phyloP scores from a whole-genome alignment of 1,140 invertebrate species.

The Calycopis cecrops region DNA sequence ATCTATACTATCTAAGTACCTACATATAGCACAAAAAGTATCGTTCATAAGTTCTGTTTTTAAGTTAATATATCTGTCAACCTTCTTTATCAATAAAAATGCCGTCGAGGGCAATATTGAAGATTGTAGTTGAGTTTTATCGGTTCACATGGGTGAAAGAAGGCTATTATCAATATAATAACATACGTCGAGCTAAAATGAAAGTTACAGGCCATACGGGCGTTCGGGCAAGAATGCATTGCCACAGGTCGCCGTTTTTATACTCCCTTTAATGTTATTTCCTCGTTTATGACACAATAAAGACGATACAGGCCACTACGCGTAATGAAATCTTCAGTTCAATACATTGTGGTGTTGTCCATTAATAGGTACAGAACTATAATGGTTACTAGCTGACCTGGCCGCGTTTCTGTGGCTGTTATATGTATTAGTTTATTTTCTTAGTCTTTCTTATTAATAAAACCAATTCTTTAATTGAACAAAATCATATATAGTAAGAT shows the following conservation, averaged over 20 bases:
- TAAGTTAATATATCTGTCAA: too few species aligned
- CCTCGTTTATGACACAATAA: constrained; percentile 70
- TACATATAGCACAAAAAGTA: too few species aligned
- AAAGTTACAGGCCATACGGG: constrained; percentile 38
- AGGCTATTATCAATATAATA: constrained; percentile 33
- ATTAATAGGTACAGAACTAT: constrained; percentile 35
- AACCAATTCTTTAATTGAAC: too few species aligned
- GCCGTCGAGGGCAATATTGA: background rate
- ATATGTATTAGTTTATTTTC: background rate
- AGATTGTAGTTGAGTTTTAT: constrained; percentile 12
- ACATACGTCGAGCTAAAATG: constrained; percentile 34
- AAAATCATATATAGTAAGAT: too few species aligned
- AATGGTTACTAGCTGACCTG: background rate
- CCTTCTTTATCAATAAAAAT: too few species aligned
- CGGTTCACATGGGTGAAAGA: constrained; percentile 14
- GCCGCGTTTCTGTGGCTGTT: too few species aligned
- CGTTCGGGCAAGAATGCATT: constrained; percentile 57
- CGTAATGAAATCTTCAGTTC: constrained; percentile 72
- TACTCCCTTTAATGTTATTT: constrained; percentile 66
- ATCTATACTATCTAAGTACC: too few species aligned
- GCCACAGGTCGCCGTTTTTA: constrained; percentile 71
- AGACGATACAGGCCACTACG: constrained; percentile 69
- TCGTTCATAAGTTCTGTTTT: too few species aligned
- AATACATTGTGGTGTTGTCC: constrained; percentile 53
- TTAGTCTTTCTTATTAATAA: background rate